Percentiles rank a stretch among this genome's conserved stretches.
These are phyloP conservation scores for crab-eating macaque (Macaca fascicularis) DNA, from an alignment of 2,113 vertebrate genomes.

Conservation along the genomic window T2T-MFA8v1.1 NC_088377.1:183699001-183699500, in stretches of 20 bases:
- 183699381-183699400: neutral
- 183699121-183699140: neutral
- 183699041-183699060: neutral
- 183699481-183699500: neutral
- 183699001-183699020: neutral
- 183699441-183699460: neutral
- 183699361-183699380: neutral
- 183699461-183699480: neutral
- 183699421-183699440: no score
- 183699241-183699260: neutral
- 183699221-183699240: neutral
- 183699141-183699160: neutral
- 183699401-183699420: neutral
- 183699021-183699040: neutral
- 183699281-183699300: neutral
- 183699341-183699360: neutral
- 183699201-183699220: neutral
- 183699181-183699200: neutral
- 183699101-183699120: neutral
- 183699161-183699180: accelerated
- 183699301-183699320: neutral
- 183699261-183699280: neutral
- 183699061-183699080: neutral
- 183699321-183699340: neutral
- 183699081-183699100: neutral